Evolutionary conservation across 2,888 invertebrate genomes (phyloP), one percentile per base, ranked within the genome.

Genomic region (Tetanocera ferruginea): DNA sequence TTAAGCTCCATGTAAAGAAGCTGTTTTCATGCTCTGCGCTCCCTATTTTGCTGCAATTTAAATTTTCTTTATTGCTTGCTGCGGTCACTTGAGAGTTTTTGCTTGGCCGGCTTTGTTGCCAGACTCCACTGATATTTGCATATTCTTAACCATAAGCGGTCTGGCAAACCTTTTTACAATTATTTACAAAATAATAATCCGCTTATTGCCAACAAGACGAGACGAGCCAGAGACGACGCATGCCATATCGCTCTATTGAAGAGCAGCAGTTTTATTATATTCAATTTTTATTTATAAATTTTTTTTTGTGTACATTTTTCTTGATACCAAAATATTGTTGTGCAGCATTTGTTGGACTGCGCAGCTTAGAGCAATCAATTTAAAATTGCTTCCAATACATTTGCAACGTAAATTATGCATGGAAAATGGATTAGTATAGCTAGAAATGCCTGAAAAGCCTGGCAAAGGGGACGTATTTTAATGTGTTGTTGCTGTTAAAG

Each of bases 311-410:
- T n/a, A n/a, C 14, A 17, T 25, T 69, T 69, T 23, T 52, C 28
- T 5, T 52, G 11, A 8, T 55, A 23, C 23, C 28, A 19, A 14
- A 34, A 71, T 76, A 43, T 76, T 69, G 8, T 76, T 69, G 8
- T 49, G n/a, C 43, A 19, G 67, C 37, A 66, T 57, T 66, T 60
- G 69, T 76, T 57, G 49, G 37, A 17, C 5, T 57, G 19, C n/a
- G 69, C 62, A 19, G 70, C 67, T 70, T 31, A 51, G 43, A 83
- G 84, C 85, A 85, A 85, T 86, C 86, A 86, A 86, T 86, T 86
- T 86, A 81, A 85, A 85, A 85, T 86, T 86, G 82, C 84, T 86
- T 86, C 86, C 86, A 85, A 86, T 86, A 86, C 86, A 86, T 86
- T 86, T 85, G 82, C 81, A 78, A 83, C 81, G 81, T 84, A 86